Base-by-base conservation (phyloP, 2,888 invertebrate species). In the Ormyrus thymus region DNA sequence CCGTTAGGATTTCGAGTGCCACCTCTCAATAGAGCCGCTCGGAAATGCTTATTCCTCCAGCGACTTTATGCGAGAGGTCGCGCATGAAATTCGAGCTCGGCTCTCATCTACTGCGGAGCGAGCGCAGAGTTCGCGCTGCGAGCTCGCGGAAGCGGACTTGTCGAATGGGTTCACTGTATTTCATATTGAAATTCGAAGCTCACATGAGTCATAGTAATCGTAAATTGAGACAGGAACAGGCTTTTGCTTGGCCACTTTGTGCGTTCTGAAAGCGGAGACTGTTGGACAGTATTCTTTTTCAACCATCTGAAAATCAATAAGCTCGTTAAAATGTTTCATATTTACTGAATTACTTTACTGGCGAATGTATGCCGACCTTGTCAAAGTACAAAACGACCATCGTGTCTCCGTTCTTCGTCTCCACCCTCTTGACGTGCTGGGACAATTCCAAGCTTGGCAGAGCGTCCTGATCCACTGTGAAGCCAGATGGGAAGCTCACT, bases 201-300 rank as follows among this genome's bases (percentile, higher is more conserved):
- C 88, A 97, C 97, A 95, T 81, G 95, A 95, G 89, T 98, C 97
- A 86, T 97, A 98, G 85, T 98, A 96, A 89, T 98, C 98, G 84
- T 95, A 95, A 59, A 98, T 93, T 59, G 94, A 93, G 81, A 97
- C 96, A 84, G 95, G 93, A 45, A 95, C 97, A 8, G 97, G 95
- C 80, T 96, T 95, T 85, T 97, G 97, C 71, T 95, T 93, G 5
- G 97, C 96, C 10, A 97, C 95, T 87, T 95, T 95, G 87, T 96
- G 94, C 0, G 95, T 95, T 84, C 96, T 93, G 85, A 95, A 95
- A 7, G 96, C 96, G 7, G 95, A 95, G 58, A 98, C 93, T 5
- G 97, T 96, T 46, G 97, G 94, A 87, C 97, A 98, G 76, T 94
- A 93, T 90, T 96, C 95, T 81, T 89, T 83, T 1, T 78, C 74